Conservation (phyloP, 2,113 vertebrate genomes). For the Caloenas nicobarica region DNA sequence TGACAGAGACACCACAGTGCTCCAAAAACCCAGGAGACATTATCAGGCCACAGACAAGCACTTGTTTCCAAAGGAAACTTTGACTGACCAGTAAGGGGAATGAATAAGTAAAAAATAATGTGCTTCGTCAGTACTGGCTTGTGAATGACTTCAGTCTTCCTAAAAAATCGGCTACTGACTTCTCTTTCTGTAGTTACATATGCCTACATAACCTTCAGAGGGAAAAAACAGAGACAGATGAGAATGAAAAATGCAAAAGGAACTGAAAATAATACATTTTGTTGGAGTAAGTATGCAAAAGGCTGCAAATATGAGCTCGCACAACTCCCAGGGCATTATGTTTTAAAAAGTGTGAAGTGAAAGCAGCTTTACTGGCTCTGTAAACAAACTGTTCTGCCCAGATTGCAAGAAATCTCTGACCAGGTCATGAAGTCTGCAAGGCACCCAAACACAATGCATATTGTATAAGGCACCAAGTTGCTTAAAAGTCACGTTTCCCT, state of each 20-base stretch:
- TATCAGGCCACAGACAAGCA: not conserved
- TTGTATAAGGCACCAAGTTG: not conserved
- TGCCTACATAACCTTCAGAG: not conserved
- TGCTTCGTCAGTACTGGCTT: not conserved
- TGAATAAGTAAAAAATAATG: not conserved
- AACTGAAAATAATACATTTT: slow-evolving; percentile 6
- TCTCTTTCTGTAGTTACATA: not conserved
- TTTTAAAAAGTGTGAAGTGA: not conserved
- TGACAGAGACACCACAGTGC: not conserved
- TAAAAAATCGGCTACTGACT: not conserved
- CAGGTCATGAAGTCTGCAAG: not conserved
- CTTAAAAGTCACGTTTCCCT: not conserved
- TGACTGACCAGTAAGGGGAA: not conserved
- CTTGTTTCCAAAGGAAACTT: not conserved
- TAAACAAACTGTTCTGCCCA: not conserved
- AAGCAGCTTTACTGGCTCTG: not conserved
- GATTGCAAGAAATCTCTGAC: not conserved
- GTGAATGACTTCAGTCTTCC: not conserved
- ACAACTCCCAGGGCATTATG: not conserved
- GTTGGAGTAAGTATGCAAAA: not conserved
- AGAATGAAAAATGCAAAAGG: slow-evolving; percentile 19
- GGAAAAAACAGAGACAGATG: not conserved
- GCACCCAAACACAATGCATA: not conserved
- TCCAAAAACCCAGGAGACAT: not conserved
- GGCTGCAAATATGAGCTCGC: not conserved